Evolutionary conservation across 1,140 invertebrate species (phyloP), one percentile per base, ranked within the genome.

Genomic region (Cotesia glomerata): DNA sequence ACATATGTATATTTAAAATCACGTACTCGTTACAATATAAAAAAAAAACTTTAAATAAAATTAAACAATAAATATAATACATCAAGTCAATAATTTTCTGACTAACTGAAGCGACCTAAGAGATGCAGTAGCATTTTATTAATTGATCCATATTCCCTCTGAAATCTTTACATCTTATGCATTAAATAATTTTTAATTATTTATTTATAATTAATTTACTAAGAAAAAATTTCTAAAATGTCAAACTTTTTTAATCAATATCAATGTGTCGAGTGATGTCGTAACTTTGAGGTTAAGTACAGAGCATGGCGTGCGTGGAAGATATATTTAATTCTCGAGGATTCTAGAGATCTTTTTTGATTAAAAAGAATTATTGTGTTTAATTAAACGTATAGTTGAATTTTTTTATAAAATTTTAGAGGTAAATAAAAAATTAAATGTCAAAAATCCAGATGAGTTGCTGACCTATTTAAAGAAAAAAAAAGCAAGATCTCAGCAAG

Each of bases 401-500:
- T 45, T 45, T 9, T 45, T 45, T 45, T 36, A 39, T 14, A 16
- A 39, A 39, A 64, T 35, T 35, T 32, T 61, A 13, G 11, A 8
- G 5, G 36, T 16, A 11, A 58, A 58, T 58, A 26, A 9, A 1
- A 18, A 58, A 26, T 32, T 11, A 7, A 16, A 18, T 8, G 8
- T 11, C 8, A 18, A 26, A 18, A 58, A 58, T 26, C 9, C 16
- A 18, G 56, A 58, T 14, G 52, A 54, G 13, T 14, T 58, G 56
- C 56, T 58, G 56, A 58, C 56, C 56, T 58, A 58, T 58, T 58
- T 58, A 26, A 58, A 9, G 56, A 26, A 58, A 26, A 16, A 58
- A 14, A 58, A 58, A 26, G 9, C 16, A 58, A n/a, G 9, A 9
- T 58, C 5, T 58, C 0, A 45, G 39, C 39, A 45, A 45, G 39